Conservation (phyloP, 2,113 vertebrate species). For the Alectura lathami region DNA sequence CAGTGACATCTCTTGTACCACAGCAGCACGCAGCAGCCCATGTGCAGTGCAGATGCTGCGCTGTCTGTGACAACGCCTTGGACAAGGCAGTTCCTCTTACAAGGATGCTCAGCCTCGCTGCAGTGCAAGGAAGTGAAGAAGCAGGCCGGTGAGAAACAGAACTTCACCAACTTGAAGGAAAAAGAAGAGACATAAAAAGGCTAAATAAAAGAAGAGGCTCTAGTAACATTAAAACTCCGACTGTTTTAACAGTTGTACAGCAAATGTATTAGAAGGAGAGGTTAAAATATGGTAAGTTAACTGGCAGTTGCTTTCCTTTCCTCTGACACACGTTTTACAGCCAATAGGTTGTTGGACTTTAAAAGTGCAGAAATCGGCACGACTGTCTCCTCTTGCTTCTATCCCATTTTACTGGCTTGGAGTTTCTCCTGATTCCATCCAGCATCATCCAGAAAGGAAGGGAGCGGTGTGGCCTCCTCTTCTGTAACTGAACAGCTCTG, state of each 20-base stretch:
- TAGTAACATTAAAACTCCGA: neutral
- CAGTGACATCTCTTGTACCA: neutral
- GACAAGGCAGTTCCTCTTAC: neutral
- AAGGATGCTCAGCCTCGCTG: neutral
- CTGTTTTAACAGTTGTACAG: neutral
- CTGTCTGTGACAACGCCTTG: neutral
- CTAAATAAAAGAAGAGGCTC: neutral
- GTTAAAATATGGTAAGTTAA: neutral
- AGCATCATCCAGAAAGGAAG: neutral
- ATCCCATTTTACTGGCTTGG: neutral
- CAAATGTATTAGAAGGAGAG: neutral
- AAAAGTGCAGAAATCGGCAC: neutral
- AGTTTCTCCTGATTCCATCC: constrained; percentile 11
- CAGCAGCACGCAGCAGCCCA: neutral
- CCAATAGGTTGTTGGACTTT: neutral
- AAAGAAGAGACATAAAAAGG: neutral
- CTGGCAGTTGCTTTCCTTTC: neutral
- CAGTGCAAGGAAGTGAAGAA: neutral
- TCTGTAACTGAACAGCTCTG: neutral
- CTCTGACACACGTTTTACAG: neutral
- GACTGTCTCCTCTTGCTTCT: neutral
- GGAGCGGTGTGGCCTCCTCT: neutral
- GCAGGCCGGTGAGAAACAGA: neutral
- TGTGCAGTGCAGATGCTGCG: accelerated
- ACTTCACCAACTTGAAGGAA: neutral